Base-by-base conservation (phyloP, 2,113 vertebrate genomes). In the Pedionomus torquatus region DNA sequence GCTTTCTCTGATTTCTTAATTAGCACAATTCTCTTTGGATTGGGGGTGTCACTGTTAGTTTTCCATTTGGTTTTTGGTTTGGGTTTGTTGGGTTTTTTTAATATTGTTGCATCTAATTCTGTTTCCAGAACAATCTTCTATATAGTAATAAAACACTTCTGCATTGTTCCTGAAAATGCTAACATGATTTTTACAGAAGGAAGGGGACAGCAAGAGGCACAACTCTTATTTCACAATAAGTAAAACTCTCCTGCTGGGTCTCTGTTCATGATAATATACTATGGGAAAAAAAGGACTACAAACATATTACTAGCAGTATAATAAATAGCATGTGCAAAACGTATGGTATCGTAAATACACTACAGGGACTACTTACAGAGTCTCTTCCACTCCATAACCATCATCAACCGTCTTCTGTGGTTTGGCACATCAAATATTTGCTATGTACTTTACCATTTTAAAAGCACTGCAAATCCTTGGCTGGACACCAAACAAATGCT, bases 301-400 rank as follows among this genome's bases (percentile, higher is more conserved):
- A 91, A 39, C 25, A 54, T 65, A 84, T 76, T 80, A 83, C 44
- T 64, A 91, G 57, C 39, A 87, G 23, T 48, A 84, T 89, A 96
- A 97, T 93, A 96, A 94, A 95, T 93, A 96, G 71, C 90, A 94
- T 76, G 93, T 94, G 89, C 61, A 92, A 89, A 93, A 93, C 54
- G 64, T 90, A 94, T 75, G 89, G 78, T 82, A 88, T 85, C 57
- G 52, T 93, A 94, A 94, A 74, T 95, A 87, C 74, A 81, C 95
- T 84, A 66, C 66, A 84, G 90, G 83, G 93, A 95, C 79, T 84
- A 84, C 28, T 93, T 72, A 75, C 44, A 83, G 78, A 95, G 57
- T 84, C 55, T 93, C 85, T 89, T 93, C 70, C 79, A 87, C 70
- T 91, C 71, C 43, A 65, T 87, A 84, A 84, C 69, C 90, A 94